Evolutionary conservation across 2,113 vertebrate genomes (phyloP), one percentile per base, ranked within the genome.

Genomic region (Tachysurus vachellii): DNA sequence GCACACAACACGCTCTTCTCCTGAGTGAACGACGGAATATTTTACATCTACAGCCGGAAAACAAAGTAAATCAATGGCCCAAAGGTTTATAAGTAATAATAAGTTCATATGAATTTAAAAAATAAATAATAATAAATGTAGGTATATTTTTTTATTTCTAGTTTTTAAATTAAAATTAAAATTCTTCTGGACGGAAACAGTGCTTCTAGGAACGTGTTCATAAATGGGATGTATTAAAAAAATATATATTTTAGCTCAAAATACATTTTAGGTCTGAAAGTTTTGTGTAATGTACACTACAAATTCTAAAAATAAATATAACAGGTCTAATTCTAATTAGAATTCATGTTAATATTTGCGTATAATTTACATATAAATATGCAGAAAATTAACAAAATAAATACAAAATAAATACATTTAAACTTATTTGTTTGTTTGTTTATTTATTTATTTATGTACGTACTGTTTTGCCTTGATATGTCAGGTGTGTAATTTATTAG

Each of bases 401-500:
- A 1, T 36, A 36, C 1, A 1, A 36, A 36, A 36, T 36, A 36
- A 36, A 36, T 36, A 4, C 0, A 13, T 42, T 10, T 75, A 4
- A 44, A 4, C 28, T 17, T 53, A n/a, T 57, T 57, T 13, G n/a
- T 5, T 31, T 50, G 8, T 50, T 28, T 54, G 6, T 7, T 31
- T 56, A 1, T 36, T 80, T 31, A 1, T 54, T 75, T 44, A 16
- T 82, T n/a, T n/a, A n/a, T n/a, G n/a, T n/a, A n/a, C n/a, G 23
- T 14, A 3, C 21, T 9, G 47, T 50, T 50, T 50, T 5, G 47
- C 31, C 3, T 21, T 62, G 14, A 8, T 53, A 53, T 81, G 77
- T 56, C 85, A 81, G 86, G 56, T 64, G n/a, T 23, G 44, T 75
- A 11, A 54, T 87, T 83, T 62, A 73, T 70, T 12, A 44, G 57